A percentile compares a stretch with the other conserved stretches of the same genome.
phyloP scores from a whole-genome alignment of 2,888 invertebrate species.

The Metopia argyrocephala region DNA sequence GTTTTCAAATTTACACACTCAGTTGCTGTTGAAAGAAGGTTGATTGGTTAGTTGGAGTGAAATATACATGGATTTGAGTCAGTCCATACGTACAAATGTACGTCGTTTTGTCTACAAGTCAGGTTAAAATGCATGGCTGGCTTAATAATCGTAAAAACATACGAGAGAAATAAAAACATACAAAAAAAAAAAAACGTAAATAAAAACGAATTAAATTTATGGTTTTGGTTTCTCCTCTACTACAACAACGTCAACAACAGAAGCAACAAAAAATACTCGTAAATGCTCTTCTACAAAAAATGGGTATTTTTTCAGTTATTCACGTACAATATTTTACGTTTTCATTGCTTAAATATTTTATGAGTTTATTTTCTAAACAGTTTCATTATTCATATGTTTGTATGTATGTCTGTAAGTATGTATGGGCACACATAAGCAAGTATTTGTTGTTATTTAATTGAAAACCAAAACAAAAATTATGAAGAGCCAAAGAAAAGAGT shows the following conservation, averaged over 20 bases:
- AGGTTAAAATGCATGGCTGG: conserved; percentile 40
- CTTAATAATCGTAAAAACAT: no score
- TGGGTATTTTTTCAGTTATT: conserved; percentile 12
- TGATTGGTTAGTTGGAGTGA: background rate
- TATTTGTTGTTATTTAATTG: background rate
- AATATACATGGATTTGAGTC: no score
- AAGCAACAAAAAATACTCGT: background rate
- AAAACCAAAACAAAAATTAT: background rate
- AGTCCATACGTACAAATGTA: no score
- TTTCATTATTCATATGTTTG: background rate
- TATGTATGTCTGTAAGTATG: background rate
- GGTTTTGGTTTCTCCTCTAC: conserved; percentile 42
- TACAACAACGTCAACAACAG: background rate
- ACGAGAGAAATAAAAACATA: no score
- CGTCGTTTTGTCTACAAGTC: conserved; percentile 17
- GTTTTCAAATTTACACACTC: background rate
- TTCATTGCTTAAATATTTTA: background rate
- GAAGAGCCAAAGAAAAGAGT: background rate
- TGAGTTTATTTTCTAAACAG: no score
- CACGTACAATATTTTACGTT: background rate
- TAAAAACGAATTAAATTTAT: conserved; percentile 53
- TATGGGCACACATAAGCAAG: no score
- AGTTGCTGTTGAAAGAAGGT: background rate
- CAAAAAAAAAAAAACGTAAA: no score
- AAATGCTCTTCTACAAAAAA: background rate